Conservation (phyloP, 2,888 invertebrate species). For the Macrophya annulata region DNA sequence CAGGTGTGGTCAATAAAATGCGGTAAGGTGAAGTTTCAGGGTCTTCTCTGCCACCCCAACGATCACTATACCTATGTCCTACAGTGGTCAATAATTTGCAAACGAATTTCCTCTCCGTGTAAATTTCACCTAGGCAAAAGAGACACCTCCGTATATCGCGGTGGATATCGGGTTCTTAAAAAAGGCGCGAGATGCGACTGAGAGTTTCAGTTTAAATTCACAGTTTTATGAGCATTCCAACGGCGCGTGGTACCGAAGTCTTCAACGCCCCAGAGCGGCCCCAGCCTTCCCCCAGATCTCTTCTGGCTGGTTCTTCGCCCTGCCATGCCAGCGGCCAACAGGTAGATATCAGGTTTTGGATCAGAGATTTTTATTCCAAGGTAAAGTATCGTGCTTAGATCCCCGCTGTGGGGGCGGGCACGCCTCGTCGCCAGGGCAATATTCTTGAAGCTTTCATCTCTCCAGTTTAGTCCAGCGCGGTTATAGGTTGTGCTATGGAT, state of each 20-base stretch:
- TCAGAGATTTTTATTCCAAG: conserved; percentile 69
- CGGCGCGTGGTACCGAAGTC: conserved; percentile 64
- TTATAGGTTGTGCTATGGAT: background rate
- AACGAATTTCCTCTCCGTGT: background rate
- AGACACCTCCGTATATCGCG: background rate
- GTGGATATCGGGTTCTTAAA: conserved; percentile 1
- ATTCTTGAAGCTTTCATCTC: background rate
- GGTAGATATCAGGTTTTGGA: conserved; percentile 73
- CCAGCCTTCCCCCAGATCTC: conserved; percentile 59
- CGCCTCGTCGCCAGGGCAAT: conserved; percentile 26
- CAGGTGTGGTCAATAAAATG: background rate
- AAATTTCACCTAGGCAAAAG: conserved; percentile 4
- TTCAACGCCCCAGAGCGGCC: conserved; percentile 59
- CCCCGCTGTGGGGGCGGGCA: conserved; percentile 55
- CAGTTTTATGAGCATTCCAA: conserved; percentile 72
- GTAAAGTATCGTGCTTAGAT: conserved; percentile 57
- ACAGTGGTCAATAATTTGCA: background rate
- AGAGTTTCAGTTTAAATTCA: conserved; percentile 60
- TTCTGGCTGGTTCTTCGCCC: conserved; percentile 56
- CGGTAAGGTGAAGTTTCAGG: background rate
- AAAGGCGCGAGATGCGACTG: conserved; percentile 27
- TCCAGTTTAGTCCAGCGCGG: background rate
- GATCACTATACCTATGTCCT: background rate
- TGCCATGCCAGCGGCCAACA: conserved; percentile 58
- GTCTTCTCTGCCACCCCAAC: background rate